Evolutionary conservation across 2,797 vertebrate species (phyloP).

Genomic region (Ctenopoma kingsleyae): DNA sequence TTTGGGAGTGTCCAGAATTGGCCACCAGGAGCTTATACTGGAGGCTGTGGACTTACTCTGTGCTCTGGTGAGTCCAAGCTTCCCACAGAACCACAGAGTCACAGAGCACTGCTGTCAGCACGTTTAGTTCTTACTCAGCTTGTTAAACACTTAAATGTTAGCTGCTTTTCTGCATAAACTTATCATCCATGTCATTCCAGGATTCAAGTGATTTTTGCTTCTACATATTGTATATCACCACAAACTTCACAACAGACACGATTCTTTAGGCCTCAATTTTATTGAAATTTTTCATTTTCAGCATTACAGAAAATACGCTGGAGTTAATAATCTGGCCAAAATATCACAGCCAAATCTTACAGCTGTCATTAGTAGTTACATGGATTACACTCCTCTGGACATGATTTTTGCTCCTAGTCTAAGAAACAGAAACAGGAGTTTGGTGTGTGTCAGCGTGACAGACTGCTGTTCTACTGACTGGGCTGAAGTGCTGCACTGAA

Average conservation of each 20-base stretch:
- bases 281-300: no score
- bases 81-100: slow-evolving; percentile 25
- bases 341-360: slow-evolving; percentile 39
- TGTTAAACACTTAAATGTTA: background rate
- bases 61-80: slow-evolving; percentile 90
- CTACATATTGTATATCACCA: background rate
- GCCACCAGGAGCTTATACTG: slow-evolving; percentile 98
- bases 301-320: slow-evolving; percentile 37
- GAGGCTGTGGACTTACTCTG: slow-evolving; percentile 98
- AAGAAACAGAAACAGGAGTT: slow-evolving; percentile 48
- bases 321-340: slow-evolving; percentile 54
- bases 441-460: slow-evolving; percentile 36
- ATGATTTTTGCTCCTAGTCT: slow-evolving; percentile 43
- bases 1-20: slow-evolving; percentile 96
- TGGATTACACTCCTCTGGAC: slow-evolving; percentile 57
- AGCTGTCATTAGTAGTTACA: slow-evolving; percentile 53
- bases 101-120: slow-evolving; percentile 18
- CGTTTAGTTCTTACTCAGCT: slow-evolving; percentile 30
- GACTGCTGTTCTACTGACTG: slow-evolving; percentile 37
- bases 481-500: slow-evolving; percentile 22
- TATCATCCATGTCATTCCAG: background rate
- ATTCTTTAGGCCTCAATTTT: slow-evolving; percentile 17
- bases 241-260: slow-evolving; percentile 7
- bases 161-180: background rate
- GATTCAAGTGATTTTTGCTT: slow-evolving; percentile 5